Evolutionary conservation across 2,797 vertebrate genomes (phyloP).

Genomic region (Semotilus atromaculatus): DNA sequence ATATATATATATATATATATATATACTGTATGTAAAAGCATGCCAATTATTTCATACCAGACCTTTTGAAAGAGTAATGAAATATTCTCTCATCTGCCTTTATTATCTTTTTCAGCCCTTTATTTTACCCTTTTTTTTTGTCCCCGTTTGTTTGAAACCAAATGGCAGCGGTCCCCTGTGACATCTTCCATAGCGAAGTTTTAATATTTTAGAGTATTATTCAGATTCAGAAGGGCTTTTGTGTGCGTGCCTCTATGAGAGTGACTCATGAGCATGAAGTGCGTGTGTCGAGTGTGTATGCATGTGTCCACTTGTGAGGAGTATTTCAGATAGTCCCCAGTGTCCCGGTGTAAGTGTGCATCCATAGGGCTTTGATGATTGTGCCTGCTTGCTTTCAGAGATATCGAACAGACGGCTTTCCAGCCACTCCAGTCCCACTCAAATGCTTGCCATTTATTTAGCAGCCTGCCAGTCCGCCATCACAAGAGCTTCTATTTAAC

Average conservation of each 20-base stretch:
- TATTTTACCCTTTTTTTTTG: not conserved
- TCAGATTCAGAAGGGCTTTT: not conserved
- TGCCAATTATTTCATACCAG: not conserved
- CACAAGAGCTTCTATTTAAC: constrained; percentile 62
- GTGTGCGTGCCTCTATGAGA: not conserved
- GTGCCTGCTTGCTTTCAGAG: constrained; percentile 41
- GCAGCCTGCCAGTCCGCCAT: constrained; percentile 55
- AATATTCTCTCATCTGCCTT: not conserved
- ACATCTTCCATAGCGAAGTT: not conserved
- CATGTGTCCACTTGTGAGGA: constrained; percentile 25
- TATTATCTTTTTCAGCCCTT: not conserved
- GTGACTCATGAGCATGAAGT: constrained; percentile 33
- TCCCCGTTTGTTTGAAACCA: not conserved
- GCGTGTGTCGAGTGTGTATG: not conserved
- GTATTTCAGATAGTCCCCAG: constrained; percentile 37
- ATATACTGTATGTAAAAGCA: too few relatives aligned
- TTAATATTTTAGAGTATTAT: not conserved
- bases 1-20: too few relatives aligned
- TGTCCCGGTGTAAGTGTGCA: constrained; percentile 17
- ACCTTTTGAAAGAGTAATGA: not conserved
- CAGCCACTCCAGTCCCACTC: constrained; percentile 67
- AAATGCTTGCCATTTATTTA: constrained; percentile 65
- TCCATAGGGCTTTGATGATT: constrained; percentile 55
- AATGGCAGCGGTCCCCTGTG: not conserved
- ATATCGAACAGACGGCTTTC: constrained; percentile 46